These are phyloP conservation scores for Ecliptopera silaceata DNA, from an alignment of 2,888 invertebrate species.

Conservation along the genomic window DNA sequence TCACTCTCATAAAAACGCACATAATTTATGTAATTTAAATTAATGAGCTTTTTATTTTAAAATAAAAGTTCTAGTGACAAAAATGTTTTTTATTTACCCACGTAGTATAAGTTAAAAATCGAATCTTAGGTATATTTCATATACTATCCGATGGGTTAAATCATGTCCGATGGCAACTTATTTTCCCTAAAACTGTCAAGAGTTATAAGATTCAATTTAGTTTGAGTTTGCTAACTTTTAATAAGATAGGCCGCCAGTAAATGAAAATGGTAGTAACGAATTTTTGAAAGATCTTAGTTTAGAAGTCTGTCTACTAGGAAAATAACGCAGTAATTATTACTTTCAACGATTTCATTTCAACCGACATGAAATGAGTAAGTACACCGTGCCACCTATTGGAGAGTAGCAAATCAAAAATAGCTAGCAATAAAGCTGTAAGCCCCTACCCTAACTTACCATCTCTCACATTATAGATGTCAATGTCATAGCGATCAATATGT, in stretches of 20 bases:
- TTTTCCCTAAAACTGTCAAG: no score
- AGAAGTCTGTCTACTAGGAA: no score
- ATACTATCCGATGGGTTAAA: no score
- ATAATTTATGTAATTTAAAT: conserved; percentile 78
- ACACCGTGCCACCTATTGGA: conserved; percentile 10
- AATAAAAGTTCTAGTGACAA: conserved; percentile 74
- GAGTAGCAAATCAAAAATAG: conserved; percentile 3
- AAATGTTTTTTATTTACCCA: conserved; percentile 19
- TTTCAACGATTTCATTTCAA: no score
- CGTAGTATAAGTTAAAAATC: neutral
- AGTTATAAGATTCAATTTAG: no score
- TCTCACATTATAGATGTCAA: neutral
- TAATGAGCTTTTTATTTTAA: conserved; percentile 77
- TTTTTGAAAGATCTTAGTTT: no score
- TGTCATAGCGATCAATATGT: neutral
- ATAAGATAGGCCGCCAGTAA: no score
- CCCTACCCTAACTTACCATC: neutral
- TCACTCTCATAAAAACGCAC: conserved; percentile 73
- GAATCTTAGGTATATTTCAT: no score
- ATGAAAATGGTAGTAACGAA: no score
- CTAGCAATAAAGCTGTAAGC: neutral
- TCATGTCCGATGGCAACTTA: no score
- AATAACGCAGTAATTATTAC: no score
- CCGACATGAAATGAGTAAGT: neutral
- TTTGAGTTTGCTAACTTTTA: no score